Evolutionary conservation across 2,797 vertebrate genomes (phyloP).

Genomic region (Takifugu rubripes): DNA sequence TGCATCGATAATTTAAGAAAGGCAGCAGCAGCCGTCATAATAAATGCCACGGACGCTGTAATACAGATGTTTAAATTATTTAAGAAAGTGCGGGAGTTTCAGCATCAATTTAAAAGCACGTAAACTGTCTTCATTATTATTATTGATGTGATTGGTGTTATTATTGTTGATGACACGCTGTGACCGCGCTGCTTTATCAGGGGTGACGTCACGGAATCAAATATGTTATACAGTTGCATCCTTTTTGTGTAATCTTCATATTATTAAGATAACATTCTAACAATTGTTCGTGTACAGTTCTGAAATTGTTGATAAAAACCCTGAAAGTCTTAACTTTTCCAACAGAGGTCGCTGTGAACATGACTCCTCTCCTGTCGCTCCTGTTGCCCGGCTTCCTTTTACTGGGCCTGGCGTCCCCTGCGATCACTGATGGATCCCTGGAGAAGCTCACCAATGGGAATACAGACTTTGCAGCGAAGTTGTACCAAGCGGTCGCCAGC

Average conservation of each 20-base stretch:
- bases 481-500: slow-evolving; percentile 80
- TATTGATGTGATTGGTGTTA: too few species aligned
- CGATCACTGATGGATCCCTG: background rate
- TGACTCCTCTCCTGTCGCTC: slow-evolving; percentile 6
- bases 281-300: background rate
- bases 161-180: too few species aligned
- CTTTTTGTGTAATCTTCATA: too few species aligned
- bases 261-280: too few species aligned
- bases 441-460: slow-evolving; percentile 70
- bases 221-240: too few species aligned
- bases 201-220: background rate
- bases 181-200: background rate
- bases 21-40: background rate
- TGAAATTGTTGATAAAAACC: background rate
- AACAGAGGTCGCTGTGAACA: slow-evolving; percentile 18
- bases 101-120: too few species aligned
- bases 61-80: too few species aligned
- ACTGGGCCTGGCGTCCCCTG: slow-evolving; percentile 10
- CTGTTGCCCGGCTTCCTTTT: slow-evolving; percentile 23
- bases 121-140: too few species aligned
- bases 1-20: too few species aligned
- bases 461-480: slow-evolving; percentile 76
- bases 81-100: too few species aligned
- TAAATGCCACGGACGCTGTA: too few species aligned
- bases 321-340: background rate